Conservation (phyloP, 1,140 invertebrate genomes). For the Sitophilus oryzae region DNA sequence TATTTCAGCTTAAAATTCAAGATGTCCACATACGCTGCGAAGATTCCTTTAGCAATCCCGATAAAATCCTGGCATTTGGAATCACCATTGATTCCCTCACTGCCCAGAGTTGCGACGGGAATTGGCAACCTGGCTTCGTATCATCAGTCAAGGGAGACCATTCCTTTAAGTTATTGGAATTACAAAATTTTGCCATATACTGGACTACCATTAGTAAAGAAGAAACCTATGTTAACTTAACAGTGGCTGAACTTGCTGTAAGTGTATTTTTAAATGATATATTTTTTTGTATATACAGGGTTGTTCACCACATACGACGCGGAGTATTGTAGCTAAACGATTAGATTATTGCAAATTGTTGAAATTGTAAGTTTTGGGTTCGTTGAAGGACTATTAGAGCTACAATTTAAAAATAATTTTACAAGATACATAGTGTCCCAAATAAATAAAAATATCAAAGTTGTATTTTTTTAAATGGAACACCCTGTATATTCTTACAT, state of each 20-base stretch:
- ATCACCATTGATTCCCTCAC: constrained; percentile 76
- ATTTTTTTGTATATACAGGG: constrained; percentile 3
- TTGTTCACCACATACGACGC: too few species aligned
- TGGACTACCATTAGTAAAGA: constrained; percentile 71
- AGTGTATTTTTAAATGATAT: constrained; percentile 30
- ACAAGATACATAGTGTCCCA: too few species aligned
- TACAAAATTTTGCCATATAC: constrained; percentile 83
- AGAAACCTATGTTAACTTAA: constrained; percentile 59
- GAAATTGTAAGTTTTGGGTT: too few species aligned
- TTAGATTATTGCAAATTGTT: too few species aligned
- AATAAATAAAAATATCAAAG: too few species aligned
- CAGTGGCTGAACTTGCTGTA: constrained; percentile 65
- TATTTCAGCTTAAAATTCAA: constrained; percentile 74
- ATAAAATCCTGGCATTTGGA: constrained; percentile 73
- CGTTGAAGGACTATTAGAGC: too few species aligned
- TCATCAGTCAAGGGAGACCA: constrained; percentile 55
- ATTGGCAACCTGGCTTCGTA: constrained; percentile 77
- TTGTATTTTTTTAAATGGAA: too few species aligned
- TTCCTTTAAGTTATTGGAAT: constrained; percentile 83
- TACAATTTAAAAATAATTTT: too few species aligned
- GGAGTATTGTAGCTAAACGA: too few species aligned
- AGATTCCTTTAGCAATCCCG: constrained; percentile 68
- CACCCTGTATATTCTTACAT: too few species aligned
- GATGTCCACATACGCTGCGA: constrained; percentile 97
- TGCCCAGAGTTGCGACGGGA: constrained; percentile 86